A percentile compares a stretch with the other conserved stretches of the same genome.
These are phyloP conservation scores for Stictonetta naevosa DNA, from an alignment of 2,113 vertebrate genomes.

Conservation along the genomic window DNA sequence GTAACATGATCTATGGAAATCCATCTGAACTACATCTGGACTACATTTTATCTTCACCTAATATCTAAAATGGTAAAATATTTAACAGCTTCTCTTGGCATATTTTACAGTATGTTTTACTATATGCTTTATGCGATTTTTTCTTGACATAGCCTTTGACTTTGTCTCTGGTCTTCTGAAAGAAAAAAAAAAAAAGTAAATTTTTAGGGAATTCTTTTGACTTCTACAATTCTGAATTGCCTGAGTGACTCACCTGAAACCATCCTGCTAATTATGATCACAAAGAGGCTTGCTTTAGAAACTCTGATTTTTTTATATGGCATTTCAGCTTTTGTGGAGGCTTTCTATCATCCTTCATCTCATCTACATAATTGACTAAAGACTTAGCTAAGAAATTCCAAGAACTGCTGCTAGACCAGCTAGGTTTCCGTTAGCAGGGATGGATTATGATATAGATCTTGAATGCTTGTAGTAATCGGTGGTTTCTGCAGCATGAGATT, in stretches of 20 bases:
- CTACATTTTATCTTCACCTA: background rate
- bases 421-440: background rate
- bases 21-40: background rate
- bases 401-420: background rate
- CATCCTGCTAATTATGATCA: background rate
- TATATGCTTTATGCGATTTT: background rate
- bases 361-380: background rate
- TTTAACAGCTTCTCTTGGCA: background rate
- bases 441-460: background rate
- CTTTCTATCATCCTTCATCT: background rate
- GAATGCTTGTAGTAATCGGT: background rate
- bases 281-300: background rate
- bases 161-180: background rate
- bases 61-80: background rate
- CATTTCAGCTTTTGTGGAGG: background rate
- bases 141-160: background rate
- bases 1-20: background rate
- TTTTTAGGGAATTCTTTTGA: slow-evolving; percentile 5
- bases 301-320: background rate
- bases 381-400: background rate
- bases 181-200: background rate
- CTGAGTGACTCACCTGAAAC: background rate
- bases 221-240: background rate
- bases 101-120: background rate
- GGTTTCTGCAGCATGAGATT: background rate